Base-by-base conservation (phyloP, 2,113 vertebrate genomes). In the zebrafish (Danio rerio) region DNA sequence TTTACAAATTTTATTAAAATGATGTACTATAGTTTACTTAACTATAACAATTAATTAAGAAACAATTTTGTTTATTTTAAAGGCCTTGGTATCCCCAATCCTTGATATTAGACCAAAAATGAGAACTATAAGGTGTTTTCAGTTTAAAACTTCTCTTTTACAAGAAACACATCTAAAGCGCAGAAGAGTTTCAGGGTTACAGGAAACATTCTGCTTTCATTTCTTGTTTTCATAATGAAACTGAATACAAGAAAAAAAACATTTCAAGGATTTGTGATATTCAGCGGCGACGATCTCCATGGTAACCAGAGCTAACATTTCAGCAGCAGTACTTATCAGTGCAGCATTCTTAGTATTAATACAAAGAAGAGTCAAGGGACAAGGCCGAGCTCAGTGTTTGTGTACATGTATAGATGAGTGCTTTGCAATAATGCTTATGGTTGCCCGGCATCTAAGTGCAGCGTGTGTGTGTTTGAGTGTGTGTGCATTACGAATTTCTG, bases 251-350 rank as follows among this genome's bases (percentile, higher is more conserved):
- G 52, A 73, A 42, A 6, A 69, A 31, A 31, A 31, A 31, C n/a
- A n/a, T 31, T 20, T 72, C 79, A 81, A 70, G 79, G 68, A 72
- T 71, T 62, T 61, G 21, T 40, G 40, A 42, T 81, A 63, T 73
- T 61, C 80, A 20, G 7, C 7, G 49, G 73, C 63, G 16, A 71
- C 8, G 56, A 55, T 81, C 50, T 45, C 58, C 70, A 65, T 81
- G 80, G 80, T 63, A 81, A 81, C 69, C 68, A 31, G 16, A 2
- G 40, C 47, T 18, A 63, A 65, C n/a, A 65, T 55, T 49, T n/a
- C 56, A n/a, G 9, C 10, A 9, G 68, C 45, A 52, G 45, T 18
- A 47, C 61, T 18, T 6, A 56, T 47, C 79, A n/a, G 79, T 62
- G 72, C 70, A 73, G 21, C 47, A 55, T 63, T 62, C n/a, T n/a